phyloP scores from a whole-genome alignment of 2,797 vertebrate species.

The Harpagifer antarcticus region DNA sequence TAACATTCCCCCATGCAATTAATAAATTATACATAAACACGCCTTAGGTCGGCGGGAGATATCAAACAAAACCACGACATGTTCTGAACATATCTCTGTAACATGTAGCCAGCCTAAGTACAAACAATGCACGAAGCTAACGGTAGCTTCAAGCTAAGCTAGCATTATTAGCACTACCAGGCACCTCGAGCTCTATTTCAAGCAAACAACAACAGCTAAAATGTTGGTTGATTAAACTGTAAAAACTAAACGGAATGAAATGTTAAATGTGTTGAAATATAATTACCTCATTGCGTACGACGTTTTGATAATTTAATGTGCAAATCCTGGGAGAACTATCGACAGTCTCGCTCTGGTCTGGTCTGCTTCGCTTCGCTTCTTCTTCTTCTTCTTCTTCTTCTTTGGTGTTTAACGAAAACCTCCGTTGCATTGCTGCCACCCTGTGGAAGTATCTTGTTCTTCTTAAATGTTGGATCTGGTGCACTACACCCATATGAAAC shows the following conservation, averaged over 20 bases:
- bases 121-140: constrained; percentile 7
- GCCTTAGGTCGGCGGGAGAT: fast-evolving
- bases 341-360: no score
- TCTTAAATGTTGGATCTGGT: no score
- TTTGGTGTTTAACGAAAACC: background rate
- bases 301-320: constrained; percentile 78
- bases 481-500: no score
- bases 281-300: constrained; percentile 88
- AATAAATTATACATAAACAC: fast-evolving
- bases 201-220: no score
- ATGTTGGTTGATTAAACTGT: no score
- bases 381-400: constrained; percentile 13
- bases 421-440: background rate
- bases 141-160: background rate
- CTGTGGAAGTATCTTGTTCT: background rate
- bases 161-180: background rate
- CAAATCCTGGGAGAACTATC: constrained; percentile 31
- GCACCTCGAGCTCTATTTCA: background rate
- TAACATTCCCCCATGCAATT: fast-evolving
- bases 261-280: fast-evolving
- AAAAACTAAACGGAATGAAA: fast-evolving
- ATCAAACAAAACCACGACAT: background rate
- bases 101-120: background rate
- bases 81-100: background rate
- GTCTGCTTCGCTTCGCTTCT: no score